Evolutionary conservation across 2,113 vertebrate species (phyloP).

Genomic region (Daphoenositta chrysoptera): DNA sequence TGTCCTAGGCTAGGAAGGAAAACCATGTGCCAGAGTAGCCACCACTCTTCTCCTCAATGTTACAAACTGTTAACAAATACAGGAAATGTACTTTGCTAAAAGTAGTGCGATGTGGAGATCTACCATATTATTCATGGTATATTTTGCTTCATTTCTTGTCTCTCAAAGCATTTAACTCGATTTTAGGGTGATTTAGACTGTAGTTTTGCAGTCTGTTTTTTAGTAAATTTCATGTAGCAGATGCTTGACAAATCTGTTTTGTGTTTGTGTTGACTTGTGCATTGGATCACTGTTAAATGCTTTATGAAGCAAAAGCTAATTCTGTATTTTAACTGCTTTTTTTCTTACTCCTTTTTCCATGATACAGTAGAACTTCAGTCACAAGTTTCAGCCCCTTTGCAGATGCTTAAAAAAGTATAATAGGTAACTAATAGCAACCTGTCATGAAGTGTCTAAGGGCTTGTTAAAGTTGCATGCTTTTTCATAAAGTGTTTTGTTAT

Average conservation of each 20-base stretch:
- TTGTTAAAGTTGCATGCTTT: not conserved
- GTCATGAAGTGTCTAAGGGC: not conserved
- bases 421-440: not conserved
- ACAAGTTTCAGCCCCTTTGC: not conserved
- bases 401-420: not conserved
- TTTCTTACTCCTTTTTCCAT: not conserved
- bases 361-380: slow-evolving; percentile 32
- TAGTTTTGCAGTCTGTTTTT: not conserved
- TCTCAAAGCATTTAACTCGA: slow-evolving; percentile 54
- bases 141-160: slow-evolving; percentile 44
- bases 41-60: not conserved
- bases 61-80: slow-evolving; percentile 37
- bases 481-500: not conserved
- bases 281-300: slow-evolving; percentile 46
- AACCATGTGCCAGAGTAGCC: not conserved
- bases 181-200: not conserved
- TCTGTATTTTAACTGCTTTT: not conserved
- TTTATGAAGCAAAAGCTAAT: slow-evolving; percentile 57
- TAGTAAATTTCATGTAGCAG: not conserved
- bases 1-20: not conserved
- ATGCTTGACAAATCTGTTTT: not conserved
- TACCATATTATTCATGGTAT: not conserved
- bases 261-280: not conserved
- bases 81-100: slow-evolving; percentile 61
- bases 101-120: not conserved